A percentile compares a stretch with the other conserved stretches of the same genome.
phyloP scores from a whole-genome alignment of 2,113 vertebrate genomes.

The Uria lomvia region DNA sequence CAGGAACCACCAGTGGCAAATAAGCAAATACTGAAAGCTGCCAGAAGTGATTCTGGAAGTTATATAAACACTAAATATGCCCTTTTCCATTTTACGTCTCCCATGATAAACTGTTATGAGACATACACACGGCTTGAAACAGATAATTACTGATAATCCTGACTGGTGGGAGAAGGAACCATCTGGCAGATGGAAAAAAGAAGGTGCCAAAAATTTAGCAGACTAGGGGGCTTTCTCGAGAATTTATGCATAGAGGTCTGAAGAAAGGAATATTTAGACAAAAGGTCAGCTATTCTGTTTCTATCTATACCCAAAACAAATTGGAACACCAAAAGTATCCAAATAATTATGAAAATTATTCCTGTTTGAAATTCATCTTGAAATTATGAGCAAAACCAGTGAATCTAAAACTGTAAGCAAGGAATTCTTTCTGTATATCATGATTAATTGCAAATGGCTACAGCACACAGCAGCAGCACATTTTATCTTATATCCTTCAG shows the following conservation, averaged over 20 bases:
- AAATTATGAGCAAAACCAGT: neutral
- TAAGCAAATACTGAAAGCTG: neutral
- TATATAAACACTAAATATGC: slow-evolving; percentile 11
- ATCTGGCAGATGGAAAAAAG: slow-evolving; percentile 45
- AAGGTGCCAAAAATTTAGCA: slow-evolving; percentile 28
- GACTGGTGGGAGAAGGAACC: slow-evolving; percentile 44
- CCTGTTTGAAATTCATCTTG: neutral
- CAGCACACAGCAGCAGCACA: neutral
- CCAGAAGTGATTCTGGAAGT: neutral
- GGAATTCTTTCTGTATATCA: neutral
- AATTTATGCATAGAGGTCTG: slow-evolving; percentile 27
- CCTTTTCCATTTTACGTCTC: slow-evolving; percentile 16
- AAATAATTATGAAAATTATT: neutral
- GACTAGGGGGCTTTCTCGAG: neutral
- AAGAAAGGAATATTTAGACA: slow-evolving; percentile 22
- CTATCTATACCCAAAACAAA: slow-evolving; percentile 1
- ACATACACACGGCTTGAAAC: neutral
- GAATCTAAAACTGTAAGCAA: neutral
- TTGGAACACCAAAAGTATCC: neutral
- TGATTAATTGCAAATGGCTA: neutral
- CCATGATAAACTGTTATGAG: slow-evolving; percentile 27
- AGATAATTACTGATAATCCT: slow-evolving; percentile 46
- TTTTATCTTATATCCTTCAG: neutral
- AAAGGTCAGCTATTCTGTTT: slow-evolving; percentile 7
- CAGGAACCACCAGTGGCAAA: neutral